These are phyloP conservation scores for Azemiops feae DNA, from an alignment of 2,113 vertebrate genomes.

Conservation along the genomic window DNA sequence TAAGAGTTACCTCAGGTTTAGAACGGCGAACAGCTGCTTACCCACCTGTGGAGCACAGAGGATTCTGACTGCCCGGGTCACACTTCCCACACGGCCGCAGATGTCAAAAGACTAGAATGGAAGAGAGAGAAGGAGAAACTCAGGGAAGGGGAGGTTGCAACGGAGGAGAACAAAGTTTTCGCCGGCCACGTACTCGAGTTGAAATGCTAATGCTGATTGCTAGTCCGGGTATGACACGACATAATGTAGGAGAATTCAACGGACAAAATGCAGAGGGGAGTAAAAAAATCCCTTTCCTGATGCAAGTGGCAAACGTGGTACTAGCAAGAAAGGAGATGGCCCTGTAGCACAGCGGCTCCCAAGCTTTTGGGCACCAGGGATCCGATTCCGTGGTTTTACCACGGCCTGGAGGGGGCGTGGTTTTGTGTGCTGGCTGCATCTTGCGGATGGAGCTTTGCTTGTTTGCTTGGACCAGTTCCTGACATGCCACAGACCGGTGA, in stretches of 20 bases:
- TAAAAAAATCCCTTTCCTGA: background rate
- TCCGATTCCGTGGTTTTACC: too few species aligned
- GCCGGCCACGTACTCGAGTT: too few species aligned
- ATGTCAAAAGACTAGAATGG: conserved; percentile 89
- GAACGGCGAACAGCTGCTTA: background rate
- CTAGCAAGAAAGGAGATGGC: background rate
- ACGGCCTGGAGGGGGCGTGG: too few species aligned
- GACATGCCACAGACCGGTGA: too few species aligned
- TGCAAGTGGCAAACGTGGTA: too few species aligned
- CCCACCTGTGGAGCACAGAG: conserved; percentile 91
- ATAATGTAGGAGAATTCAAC: background rate
- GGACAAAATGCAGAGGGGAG: background rate
- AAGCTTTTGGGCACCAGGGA: too few species aligned
- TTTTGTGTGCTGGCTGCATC: too few species aligned
- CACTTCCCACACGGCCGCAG: conserved; percentile 86
- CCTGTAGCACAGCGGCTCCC: too few species aligned
- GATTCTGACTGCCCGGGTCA: conserved; percentile 84
- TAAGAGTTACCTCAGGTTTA: background rate
- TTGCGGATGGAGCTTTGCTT: too few species aligned
- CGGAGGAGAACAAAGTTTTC: background rate
- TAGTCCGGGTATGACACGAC: too few species aligned
- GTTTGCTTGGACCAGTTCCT: too few species aligned
- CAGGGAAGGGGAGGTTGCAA: background rate
- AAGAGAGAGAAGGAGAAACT: background rate
- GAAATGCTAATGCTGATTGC: too few species aligned